Evolutionary conservation across 2,797 vertebrate genomes (phyloP).

Genomic region (Artibeus lituratus): DNA sequence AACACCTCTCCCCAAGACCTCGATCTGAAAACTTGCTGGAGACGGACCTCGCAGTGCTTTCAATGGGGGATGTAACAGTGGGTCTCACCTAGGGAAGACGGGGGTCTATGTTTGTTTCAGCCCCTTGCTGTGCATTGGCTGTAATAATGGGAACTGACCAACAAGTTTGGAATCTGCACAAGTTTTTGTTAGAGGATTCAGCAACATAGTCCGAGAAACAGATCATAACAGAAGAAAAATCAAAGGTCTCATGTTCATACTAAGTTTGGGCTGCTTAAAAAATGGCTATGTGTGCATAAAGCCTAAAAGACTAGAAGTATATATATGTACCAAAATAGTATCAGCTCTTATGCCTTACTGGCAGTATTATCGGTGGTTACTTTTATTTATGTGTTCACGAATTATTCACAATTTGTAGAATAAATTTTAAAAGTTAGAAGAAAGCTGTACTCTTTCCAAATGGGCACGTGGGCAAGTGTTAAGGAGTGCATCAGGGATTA

Average conservation of each 20-base stretch:
- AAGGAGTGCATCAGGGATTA: not conserved
- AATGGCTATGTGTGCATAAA: not conserved
- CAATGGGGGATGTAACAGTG: too few species aligned
- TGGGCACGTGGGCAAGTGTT: not conserved
- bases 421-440: not conserved
- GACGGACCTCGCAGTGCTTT: not conserved
- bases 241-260: not conserved
- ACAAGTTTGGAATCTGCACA: not conserved
- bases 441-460: not conserved
- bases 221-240: not conserved
- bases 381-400: not conserved
- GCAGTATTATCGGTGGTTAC: not conserved
- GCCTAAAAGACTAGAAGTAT: not conserved
- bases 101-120: not conserved
- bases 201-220: not conserved
- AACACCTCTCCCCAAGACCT: fast-evolving
- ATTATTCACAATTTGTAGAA: conserved; percentile 7
- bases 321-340: not conserved
- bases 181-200: not conserved
- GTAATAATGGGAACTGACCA: not conserved
- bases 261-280: not conserved
- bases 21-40: not conserved
- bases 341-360: not conserved
- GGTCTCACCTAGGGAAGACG: not conserved
- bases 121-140: not conserved